Evolutionary conservation across 2,113 vertebrate species (phyloP).

Genomic region (Psilopogon haemacephalus): DNA sequence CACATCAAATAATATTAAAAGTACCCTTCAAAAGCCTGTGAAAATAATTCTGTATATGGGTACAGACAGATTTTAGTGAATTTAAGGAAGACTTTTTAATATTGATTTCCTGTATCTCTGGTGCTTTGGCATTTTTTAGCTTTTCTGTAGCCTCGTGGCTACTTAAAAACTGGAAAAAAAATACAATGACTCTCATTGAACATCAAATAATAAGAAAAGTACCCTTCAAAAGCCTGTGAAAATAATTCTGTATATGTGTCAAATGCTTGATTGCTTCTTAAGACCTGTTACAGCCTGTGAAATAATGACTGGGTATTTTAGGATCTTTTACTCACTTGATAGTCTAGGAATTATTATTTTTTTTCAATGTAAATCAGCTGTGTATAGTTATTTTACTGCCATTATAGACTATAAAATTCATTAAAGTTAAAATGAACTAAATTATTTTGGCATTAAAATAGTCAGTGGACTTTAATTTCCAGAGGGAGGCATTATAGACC

Average conservation of each 20-base stretch:
- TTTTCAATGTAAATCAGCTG: not conserved
- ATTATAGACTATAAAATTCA: not conserved
- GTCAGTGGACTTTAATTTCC: not conserved
- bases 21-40: not conserved
- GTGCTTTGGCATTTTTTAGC: not conserved
- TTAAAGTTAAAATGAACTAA: not conserved
- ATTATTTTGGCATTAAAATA: not conserved
- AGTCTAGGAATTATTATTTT: not conserved
- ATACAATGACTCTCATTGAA: not conserved
- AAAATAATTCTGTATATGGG: too few relatives aligned
- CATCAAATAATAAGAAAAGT: not conserved
- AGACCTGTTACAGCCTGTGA: not conserved
- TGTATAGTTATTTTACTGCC: not conserved
- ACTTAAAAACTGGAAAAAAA: not conserved
- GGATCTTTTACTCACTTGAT: not conserved
- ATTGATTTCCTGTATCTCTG: not conserved
- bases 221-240: not conserved
- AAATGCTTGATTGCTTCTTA: not conserved
- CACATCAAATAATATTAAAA: not conserved
- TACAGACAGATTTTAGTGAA: not conserved
- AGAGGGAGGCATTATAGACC: not conserved
- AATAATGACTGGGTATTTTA: not conserved
- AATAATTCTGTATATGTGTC: not conserved
- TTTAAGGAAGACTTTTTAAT: not conserved
- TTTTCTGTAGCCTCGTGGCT: not conserved